These are phyloP conservation scores for Pitangus sulphuratus DNA, from an alignment of 2,797 vertebrate genomes.

Conservation along the genomic window DNA sequence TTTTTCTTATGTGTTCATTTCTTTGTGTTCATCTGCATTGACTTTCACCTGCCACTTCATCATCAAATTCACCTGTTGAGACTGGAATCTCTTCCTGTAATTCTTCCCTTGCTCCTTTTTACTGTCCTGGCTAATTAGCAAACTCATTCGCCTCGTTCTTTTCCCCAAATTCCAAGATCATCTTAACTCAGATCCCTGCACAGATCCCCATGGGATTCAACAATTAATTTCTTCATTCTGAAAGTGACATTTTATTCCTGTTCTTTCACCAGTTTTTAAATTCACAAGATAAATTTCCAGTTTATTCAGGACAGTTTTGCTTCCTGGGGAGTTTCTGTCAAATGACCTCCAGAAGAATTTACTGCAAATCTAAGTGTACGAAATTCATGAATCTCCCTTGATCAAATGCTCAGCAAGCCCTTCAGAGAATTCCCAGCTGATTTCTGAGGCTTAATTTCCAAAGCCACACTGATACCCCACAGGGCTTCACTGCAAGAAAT, in stretches of 20 bases:
- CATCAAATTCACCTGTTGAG: accelerated
- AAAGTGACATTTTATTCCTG: not conserved
- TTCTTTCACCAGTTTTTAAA: not conserved
- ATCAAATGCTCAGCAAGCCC: not conserved
- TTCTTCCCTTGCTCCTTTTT: not conserved
- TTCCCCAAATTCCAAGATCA: not conserved
- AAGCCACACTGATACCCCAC: not conserved
- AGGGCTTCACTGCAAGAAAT: not conserved
- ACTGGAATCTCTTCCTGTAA: not conserved
- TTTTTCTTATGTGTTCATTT: not conserved
- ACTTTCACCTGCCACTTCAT: not conserved
- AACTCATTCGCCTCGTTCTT: not conserved
- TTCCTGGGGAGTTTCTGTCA: not conserved
- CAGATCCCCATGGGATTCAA: not conserved
- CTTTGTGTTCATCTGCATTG: not conserved
- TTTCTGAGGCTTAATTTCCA: not conserved
- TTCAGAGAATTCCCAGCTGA: not conserved
- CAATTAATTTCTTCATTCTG: not conserved
- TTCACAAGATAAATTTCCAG: not conserved
- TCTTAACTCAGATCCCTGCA: not conserved
- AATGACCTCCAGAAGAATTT: not conserved
- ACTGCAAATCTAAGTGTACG: not conserved
- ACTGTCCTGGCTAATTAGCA: not conserved
- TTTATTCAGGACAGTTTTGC: not conserved
- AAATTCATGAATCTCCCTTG: not conserved